These are phyloP conservation scores for Coreoperca whiteheadi DNA, from an alignment of 2,113 vertebrate species.

Conservation along the genomic window DNA sequence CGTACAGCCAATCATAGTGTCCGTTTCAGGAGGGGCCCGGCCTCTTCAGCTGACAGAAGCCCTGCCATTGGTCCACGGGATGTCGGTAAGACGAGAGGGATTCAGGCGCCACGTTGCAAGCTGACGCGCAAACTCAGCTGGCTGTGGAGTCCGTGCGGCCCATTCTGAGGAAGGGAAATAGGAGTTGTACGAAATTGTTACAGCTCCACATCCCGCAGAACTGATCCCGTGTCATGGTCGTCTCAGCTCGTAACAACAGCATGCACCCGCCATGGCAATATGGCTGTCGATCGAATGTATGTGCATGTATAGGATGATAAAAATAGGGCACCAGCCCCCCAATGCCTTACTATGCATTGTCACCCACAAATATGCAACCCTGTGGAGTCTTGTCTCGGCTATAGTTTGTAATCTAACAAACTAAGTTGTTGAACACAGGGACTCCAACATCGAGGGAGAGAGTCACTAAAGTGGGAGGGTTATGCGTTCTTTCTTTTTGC, in stretches of 20 bases:
- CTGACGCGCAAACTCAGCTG: slow-evolving; percentile 31
- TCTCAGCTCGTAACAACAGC: not conserved
- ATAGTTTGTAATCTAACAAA: not conserved
- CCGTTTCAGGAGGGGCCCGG: slow-evolving; percentile 20
- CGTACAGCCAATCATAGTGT: slow-evolving; percentile 75
- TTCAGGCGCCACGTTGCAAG: slow-evolving; percentile 87
- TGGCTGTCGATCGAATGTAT: not conserved
- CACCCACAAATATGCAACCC: not conserved
- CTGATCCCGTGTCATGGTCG: not conserved
- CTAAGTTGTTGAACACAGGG: not conserved
- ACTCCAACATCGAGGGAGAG: not conserved
- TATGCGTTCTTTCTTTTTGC: not conserved
- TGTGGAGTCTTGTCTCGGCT: not conserved
- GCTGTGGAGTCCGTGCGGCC: not conserved
- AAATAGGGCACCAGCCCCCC: not conserved
- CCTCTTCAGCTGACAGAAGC: not conserved
- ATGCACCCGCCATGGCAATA: not conserved
- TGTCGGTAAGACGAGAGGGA: slow-evolving; percentile 58
- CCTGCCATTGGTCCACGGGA: slow-evolving; percentile 74
- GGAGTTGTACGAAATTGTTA: not conserved
- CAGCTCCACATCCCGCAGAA: not conserved
- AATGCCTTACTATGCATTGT: not conserved
- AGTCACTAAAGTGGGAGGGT: not conserved
- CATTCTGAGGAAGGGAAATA: not conserved
- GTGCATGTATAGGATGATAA: not conserved